Percentiles rank a stretch among this genome's conserved stretches.
phyloP scores from a whole-genome alignment of 2,113 vertebrate genomes.

The Rhadina sibilatrix region DNA sequence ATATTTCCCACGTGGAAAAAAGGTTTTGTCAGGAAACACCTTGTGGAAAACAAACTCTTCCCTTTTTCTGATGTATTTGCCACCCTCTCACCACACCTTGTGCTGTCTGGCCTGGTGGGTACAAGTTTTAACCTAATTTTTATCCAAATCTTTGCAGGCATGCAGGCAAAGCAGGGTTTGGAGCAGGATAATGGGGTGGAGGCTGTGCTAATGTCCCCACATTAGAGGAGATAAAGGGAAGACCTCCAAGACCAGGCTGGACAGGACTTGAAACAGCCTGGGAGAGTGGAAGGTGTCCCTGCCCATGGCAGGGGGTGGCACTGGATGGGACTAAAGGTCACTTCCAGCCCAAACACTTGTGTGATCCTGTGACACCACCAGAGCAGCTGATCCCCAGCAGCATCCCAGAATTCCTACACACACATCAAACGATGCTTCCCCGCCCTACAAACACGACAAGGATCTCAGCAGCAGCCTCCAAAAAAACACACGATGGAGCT shows the following conservation, averaged over 20 bases:
- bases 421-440: background rate
- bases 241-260: background rate
- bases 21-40: background rate
- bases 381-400: background rate
- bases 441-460: accelerated
- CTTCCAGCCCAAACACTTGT: background rate
- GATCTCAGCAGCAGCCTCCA: background rate
- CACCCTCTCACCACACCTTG: background rate
- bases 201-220: background rate
- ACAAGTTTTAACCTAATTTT: background rate
- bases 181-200: background rate
- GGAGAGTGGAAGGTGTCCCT: background rate
- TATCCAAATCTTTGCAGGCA: background rate
- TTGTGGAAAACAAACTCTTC: background rate
- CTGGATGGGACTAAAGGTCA: background rate
- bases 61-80: background rate
- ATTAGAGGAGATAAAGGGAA: background rate
- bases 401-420: background rate
- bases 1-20: accelerated
- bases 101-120: background rate
- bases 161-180: background rate
- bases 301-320: background rate
- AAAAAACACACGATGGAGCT: background rate
- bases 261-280: background rate
- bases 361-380: background rate